Conservation (phyloP, 23 tunicate species). For the Styela clava region DNA sequence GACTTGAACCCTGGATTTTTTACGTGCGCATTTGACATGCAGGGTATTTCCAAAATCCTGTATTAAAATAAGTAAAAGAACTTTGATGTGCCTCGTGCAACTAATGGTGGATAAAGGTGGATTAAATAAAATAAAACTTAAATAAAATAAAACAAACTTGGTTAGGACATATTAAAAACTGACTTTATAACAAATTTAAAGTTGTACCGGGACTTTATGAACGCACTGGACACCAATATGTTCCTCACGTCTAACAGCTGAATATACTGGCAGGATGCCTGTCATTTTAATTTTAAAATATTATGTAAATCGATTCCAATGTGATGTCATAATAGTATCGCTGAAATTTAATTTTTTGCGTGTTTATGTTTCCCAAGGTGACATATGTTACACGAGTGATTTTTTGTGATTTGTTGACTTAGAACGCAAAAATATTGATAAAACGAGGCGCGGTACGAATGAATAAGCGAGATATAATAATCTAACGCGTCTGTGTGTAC, state of each 20-base stretch:
- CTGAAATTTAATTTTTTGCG: too few species aligned
- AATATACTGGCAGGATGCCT: neutral
- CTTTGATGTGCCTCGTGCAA: too few species aligned
- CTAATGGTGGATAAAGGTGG: neutral
- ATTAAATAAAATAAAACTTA: neutral
- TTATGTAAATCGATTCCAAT: neutral
- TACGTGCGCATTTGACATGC: too few species aligned
- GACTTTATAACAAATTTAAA: too few species aligned
- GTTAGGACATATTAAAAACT: too few species aligned
- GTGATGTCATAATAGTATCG: neutral
- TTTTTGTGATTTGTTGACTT: neutral
- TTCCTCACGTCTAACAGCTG: neutral
- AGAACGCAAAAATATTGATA: neutral
- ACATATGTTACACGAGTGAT: neutral
- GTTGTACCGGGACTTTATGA: too few species aligned
- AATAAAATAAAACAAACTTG: too few species aligned
- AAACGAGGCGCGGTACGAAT: neutral
- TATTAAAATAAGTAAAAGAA: too few species aligned
- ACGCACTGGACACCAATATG: too few species aligned
- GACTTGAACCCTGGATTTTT: too few species aligned
- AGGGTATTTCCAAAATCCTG: too few species aligned
- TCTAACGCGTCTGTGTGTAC: neutral
- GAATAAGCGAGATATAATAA: neutral
- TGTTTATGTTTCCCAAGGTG: neutral
- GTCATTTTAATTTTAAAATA: neutral